A percentile compares a stretch with the other conserved stretches of the same genome.
Evolutionary conservation across 2,113 vertebrate genomes (phyloP).

Genomic region (Galbula dea): DNA sequence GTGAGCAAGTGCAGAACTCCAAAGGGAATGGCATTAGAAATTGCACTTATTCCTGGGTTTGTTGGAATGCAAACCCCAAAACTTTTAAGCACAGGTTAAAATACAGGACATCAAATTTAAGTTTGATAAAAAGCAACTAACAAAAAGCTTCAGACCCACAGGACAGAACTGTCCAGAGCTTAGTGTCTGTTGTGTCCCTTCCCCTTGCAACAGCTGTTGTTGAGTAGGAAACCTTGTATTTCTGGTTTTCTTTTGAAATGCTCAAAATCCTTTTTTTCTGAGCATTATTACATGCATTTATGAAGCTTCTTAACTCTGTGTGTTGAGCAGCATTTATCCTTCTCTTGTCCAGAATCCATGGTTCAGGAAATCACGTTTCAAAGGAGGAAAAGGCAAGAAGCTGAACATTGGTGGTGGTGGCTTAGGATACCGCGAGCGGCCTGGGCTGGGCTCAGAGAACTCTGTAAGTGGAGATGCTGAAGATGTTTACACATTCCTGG

Average conservation of each 20-base stretch:
- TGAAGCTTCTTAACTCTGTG: not conserved
- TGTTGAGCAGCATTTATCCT: not conserved
- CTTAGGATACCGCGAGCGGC: slow-evolving; percentile 92
- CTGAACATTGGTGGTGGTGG: slow-evolving; percentile 95
- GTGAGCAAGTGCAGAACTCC: not conserved
- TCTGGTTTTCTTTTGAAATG: not conserved
- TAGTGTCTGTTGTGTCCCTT: too few species aligned
- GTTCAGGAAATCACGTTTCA: slow-evolving; percentile 98
- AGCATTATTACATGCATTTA: not conserved
- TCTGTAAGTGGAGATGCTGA: slow-evolving; percentile 77
- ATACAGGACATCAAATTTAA: not conserved
- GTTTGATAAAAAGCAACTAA: not conserved
- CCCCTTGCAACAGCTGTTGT: not conserved
- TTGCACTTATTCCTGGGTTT: not conserved
- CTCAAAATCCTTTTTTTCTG: not conserved
- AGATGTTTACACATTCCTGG: not conserved
- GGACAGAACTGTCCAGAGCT: not conserved
- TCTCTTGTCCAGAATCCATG: slow-evolving; percentile 84
- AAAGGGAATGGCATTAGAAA: not conserved
- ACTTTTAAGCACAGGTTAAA: not conserved
- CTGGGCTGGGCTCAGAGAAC: slow-evolving; percentile 91
- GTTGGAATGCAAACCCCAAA: not conserved
- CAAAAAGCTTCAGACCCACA: not conserved
- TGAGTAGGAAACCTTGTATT: not conserved
- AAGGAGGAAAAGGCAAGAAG: slow-evolving; percentile 94